phyloP scores from a whole-genome alignment of 2,797 vertebrate genomes.

The Macroramphosus scolopax region DNA sequence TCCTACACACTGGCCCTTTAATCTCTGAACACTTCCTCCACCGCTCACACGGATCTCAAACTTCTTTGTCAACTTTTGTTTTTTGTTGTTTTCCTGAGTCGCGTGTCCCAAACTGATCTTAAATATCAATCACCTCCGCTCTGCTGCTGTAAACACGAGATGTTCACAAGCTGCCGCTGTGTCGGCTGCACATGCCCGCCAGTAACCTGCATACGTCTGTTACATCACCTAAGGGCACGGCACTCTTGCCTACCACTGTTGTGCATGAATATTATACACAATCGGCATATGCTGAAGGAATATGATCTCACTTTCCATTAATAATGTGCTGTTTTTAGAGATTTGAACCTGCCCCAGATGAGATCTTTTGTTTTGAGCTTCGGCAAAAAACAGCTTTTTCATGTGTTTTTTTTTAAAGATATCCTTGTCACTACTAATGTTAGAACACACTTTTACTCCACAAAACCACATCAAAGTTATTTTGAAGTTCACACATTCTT shows the following conservation, averaged over 20 bases:
- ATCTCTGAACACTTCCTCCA: background rate
- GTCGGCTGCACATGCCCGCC: slow-evolving; percentile 13
- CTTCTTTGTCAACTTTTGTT: slow-evolving; percentile 3
- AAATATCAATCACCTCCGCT: background rate
- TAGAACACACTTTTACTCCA: background rate
- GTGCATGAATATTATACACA: slow-evolving; percentile 50
- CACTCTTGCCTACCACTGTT: slow-evolving; percentile 9
- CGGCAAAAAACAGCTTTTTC: slow-evolving; percentile 12
- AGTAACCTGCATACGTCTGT: slow-evolving; percentile 23
- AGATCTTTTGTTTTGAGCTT: slow-evolving; percentile 16
- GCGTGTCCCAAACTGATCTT: background rate
- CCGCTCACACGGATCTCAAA: background rate
- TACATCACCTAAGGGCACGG: slow-evolving; percentile 25
- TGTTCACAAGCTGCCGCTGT: slow-evolving; percentile 30
- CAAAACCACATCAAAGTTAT: slow-evolving; percentile 2
- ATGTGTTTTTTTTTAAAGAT: background rate
- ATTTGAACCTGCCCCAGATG: slow-evolving; percentile 15
- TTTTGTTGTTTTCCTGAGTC: no score
- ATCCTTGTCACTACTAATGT: slow-evolving; percentile 4
- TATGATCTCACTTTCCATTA: slow-evolving; percentile 20
- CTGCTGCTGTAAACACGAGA: slow-evolving; percentile 14
- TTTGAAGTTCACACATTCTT: slow-evolving; percentile 6
- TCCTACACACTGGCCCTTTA: no score
- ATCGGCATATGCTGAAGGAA: slow-evolving; percentile 45
- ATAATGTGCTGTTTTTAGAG: slow-evolving; percentile 45